Conservation (phyloP, 2,888 invertebrate species). For the Nudaria mundana region DNA sequence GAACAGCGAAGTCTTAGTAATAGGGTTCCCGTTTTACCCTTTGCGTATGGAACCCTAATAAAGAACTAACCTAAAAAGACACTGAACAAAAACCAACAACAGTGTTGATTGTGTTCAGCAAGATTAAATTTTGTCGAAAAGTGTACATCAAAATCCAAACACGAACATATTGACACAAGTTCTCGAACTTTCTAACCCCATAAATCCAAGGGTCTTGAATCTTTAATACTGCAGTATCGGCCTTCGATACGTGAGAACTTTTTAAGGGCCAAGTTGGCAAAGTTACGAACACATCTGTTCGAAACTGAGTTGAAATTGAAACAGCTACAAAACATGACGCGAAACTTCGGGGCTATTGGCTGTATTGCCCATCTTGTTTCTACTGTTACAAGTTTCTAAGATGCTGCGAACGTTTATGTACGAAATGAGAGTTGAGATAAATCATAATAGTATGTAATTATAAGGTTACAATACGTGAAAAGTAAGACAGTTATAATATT, state of each 20-base stretch:
- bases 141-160: neutral
- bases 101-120: too few species aligned
- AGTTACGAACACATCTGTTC: constrained; percentile 33
- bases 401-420: constrained; percentile 13
- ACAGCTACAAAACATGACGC: constrained; percentile 29
- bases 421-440: too few species aligned
- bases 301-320: constrained; percentile 31
- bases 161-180: neutral
- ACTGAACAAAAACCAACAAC: too few species aligned
- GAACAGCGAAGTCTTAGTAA: too few species aligned
- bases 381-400: constrained; percentile 23
- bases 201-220: constrained; percentile 9
- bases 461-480: too few species aligned
- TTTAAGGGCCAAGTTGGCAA: constrained; percentile 9
- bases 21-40: too few species aligned
- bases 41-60: too few species aligned
- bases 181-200: neutral
- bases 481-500: too few species aligned
- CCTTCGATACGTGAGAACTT: constrained; percentile 7
- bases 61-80: too few species aligned
- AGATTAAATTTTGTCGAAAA: too few species aligned
- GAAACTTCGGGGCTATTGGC: constrained; percentile 29
- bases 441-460: too few species aligned
- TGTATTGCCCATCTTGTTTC: constrained; percentile 16
- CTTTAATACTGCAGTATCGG: constrained; percentile 17